Percentiles rank a stretch among this genome's conserved stretches.
Conservation (phyloP, 2,797 vertebrate species). For the Mormyrus proboscirostris region DNA sequence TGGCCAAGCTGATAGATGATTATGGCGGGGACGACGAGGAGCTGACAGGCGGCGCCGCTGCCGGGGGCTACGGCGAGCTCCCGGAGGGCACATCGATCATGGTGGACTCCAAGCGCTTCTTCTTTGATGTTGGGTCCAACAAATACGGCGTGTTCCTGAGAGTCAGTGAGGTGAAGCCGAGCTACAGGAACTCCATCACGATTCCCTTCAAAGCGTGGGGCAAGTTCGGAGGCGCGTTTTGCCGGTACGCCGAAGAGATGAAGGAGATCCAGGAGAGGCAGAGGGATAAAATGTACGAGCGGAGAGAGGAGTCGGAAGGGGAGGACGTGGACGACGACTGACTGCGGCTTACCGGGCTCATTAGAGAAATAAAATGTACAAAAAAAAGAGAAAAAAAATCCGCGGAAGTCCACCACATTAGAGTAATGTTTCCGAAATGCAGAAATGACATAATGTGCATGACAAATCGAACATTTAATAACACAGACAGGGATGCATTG, state of each 20-base stretch:
- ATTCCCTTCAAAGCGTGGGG: constrained; percentile 92
- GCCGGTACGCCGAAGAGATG: constrained; percentile 92
- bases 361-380: not conserved
- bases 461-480: constrained; percentile 61
- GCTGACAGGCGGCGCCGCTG: constrained; percentile 65
- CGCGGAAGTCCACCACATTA: constrained; percentile 42
- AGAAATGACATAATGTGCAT: constrained; percentile 55
- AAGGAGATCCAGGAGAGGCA: constrained; percentile 91
- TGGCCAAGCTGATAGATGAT: constrained; percentile 88
- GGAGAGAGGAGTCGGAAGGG: constrained; percentile 84
- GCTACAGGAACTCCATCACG: constrained; percentile 96
- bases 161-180: constrained; percentile 94
- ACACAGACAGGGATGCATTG: constrained; percentile 52
- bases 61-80: constrained; percentile 77
- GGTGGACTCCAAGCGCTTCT: constrained; percentile 93
- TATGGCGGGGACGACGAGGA: constrained; percentile 91
- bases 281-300: constrained; percentile 83
- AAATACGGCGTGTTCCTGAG: constrained; percentile 95
- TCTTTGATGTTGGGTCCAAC: constrained; percentile 97
- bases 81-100: constrained; percentile 94
- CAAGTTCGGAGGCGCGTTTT: constrained; percentile 89
- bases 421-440: constrained; percentile 37
- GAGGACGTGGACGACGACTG: constrained; percentile 94
- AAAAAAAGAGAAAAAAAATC: not conserved
- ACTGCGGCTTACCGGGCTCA: constrained; percentile 35